These are phyloP conservation scores for Epinotia bilunana DNA, from an alignment of 2,888 invertebrate species.

Conservation along the genomic window DNA sequence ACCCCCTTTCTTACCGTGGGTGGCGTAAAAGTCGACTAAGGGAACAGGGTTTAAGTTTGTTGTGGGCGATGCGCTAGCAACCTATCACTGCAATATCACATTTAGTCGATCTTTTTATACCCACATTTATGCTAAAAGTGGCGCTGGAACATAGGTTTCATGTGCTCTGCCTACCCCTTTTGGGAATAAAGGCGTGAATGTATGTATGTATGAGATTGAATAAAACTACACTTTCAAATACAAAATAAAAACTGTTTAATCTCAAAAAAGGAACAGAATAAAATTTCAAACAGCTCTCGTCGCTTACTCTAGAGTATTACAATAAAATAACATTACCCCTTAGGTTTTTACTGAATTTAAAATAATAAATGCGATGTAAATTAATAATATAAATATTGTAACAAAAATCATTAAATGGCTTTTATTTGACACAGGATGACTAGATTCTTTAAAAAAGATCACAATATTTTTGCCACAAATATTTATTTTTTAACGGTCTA, in stretches of 20 bases:
- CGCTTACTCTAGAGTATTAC: conserved; percentile 49
- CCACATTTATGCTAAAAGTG: too few species aligned
- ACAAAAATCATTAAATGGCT: conserved; percentile 29
- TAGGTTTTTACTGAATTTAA: conserved; percentile 40
- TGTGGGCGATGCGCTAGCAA: too few species aligned
- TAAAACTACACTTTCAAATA: conserved; percentile 66
- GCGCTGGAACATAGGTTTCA: too few species aligned
- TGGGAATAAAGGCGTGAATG: too few species aligned
- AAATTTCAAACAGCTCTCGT: conserved; percentile 52
- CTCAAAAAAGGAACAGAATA: conserved; percentile 58
- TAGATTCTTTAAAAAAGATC: conserved; percentile 46
- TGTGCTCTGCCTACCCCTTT: too few species aligned
- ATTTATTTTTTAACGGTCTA: conserved; percentile 9
- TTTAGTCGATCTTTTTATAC: too few species aligned
- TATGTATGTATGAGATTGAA: conserved; percentile 32
- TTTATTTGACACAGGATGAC: conserved; percentile 47
- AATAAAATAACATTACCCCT: conserved; percentile 49
- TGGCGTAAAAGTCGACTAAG: too few species aligned
- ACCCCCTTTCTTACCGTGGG: too few species aligned
- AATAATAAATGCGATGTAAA: conserved; percentile 38
- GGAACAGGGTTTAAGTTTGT: too few species aligned
- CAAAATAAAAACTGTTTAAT: conserved; percentile 76
- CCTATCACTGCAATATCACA: too few species aligned
- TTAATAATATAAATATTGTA: conserved; percentile 27
- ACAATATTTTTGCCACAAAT: conserved; percentile 45